These are phyloP conservation scores for Oreochromis mossambicus DNA, from an alignment of 2,797 vertebrate species.

Conservation along the genomic window DNA sequence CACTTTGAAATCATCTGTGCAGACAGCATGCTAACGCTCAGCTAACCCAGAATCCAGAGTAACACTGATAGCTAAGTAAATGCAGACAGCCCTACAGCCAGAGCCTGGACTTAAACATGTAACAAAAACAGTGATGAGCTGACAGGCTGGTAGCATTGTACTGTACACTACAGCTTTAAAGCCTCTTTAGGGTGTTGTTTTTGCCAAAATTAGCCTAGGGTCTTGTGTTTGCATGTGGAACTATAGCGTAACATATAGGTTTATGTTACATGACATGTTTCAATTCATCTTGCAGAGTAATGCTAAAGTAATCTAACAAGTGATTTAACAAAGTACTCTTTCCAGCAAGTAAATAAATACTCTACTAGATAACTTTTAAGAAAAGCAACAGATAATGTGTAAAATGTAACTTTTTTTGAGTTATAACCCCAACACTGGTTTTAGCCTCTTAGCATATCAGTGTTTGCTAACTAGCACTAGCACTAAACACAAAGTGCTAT, in stretches of 20 bases:
- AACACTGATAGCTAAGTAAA: too few relatives aligned
- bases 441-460: neutral
- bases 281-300: neutral
- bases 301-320: rapidly evolving
- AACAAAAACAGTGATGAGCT: too few relatives aligned
- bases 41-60: neutral
- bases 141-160: too few relatives aligned
- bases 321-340: neutral
- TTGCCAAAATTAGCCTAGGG: too few relatives aligned
- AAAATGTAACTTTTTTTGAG: neutral
- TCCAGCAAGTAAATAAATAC: neutral
- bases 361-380: neutral
- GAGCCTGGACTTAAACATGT: too few relatives aligned
- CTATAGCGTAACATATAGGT: neutral
- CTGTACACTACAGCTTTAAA: too few relatives aligned
- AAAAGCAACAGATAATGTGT: neutral
- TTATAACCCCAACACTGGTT: neutral
- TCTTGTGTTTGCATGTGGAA: neutral
- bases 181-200: too few relatives aligned
- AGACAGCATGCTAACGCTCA: neutral
- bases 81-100: too few relatives aligned
- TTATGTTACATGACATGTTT: neutral
- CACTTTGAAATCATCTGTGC: neutral
- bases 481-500: neutral
- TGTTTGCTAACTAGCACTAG: neutral